Base-by-base conservation (phyloP, 2,113 vertebrate species). In the Stercorarius parasiticus region DNA sequence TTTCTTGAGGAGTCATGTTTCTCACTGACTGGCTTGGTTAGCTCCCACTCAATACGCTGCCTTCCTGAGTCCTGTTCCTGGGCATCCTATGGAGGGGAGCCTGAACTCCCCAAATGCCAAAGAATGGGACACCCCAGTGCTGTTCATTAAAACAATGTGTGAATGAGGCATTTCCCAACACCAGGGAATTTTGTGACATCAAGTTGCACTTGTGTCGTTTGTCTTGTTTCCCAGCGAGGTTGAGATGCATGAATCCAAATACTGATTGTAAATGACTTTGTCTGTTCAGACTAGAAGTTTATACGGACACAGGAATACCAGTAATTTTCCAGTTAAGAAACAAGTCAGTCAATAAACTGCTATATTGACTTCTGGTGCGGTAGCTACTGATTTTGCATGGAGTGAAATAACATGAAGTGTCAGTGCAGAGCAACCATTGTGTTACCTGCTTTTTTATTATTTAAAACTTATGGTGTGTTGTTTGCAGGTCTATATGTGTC, bases 121-220 rank as follows among this genome's bases (percentile, higher is more conserved):
- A 76, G 42, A 88, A 36, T 16, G 1, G 4, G 59, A 61, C 40
- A 47, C 19, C 0, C 1, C 3, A 3, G 27, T 6, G 2, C 40
- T 71, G 30, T 34, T 76, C 6, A 1, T 76, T 91, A 76, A 80
- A 86, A 64, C 29, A 17, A 9, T 8, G 16, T 67, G 38, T 62
- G 49, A 91, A 69, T 0, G 5, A 86, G 49, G 21, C 52, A 22
- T 2, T 91, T 67, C 38, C 49, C 58, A 69, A 13, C 29, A 40
- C 22, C 15, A 36, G 30, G 50, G 47, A 88, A 87, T 88, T 70
- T 70, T 71, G 25, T 59, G 67, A 82, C 56, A 79, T 49, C 27
- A 78, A 34, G 30, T 55, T 73, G 53, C 17, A 25, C 9, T 56
- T 52, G 15, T 19, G 30, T 25, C 0, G 1, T 85, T 88, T 77